Conservation (phyloP, 1,140 invertebrate genomes). For the Globodera ellingtonae region DNA sequence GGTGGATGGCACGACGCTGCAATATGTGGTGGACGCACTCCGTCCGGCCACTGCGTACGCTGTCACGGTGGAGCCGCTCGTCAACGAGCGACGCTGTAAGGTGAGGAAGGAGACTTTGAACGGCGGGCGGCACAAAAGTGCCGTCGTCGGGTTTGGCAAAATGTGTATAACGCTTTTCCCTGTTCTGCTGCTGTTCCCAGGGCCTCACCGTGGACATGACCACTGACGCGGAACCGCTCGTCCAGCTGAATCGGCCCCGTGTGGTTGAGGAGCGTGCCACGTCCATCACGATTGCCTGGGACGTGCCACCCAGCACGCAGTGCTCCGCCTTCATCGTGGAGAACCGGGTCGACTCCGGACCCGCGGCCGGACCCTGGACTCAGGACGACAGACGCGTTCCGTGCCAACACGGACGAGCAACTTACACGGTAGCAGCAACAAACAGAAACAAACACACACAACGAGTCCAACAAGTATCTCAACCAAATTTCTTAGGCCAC, state of each 20-base stretch:
- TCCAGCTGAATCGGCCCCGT: constrained; percentile 51
- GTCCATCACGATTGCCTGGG: constrained; percentile 62
- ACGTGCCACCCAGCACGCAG: constrained; percentile 45
- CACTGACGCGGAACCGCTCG: constrained; percentile 58
- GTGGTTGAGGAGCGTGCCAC: constrained; percentile 61
- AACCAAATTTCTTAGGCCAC: constrained; percentile 40
- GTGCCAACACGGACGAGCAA: constrained; percentile 50
- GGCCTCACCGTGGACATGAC: constrained; percentile 55
- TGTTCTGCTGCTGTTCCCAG: neutral
- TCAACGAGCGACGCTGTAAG: constrained; percentile 46
- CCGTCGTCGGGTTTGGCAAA: too few relatives aligned
- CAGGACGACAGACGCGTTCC: constrained; percentile 56
- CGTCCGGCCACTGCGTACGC: constrained; percentile 58
- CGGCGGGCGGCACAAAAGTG: neutral
- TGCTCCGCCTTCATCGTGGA: constrained; percentile 63
- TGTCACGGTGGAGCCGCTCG: constrained; percentile 61
- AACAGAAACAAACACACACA: too few relatives aligned
- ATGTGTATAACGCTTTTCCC: neutral
- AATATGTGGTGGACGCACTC: constrained; percentile 58
- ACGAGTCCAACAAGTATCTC: too few relatives aligned
- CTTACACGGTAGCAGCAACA: constrained; percentile 42
- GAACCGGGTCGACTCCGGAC: constrained; percentile 51
- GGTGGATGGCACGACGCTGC: constrained; percentile 60
- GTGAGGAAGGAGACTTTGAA: constrained; percentile 25
- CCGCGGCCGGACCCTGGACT: constrained; percentile 59